Base-by-base conservation (phyloP, 2,888 invertebrate genomes). In the Zaprionus lineosus region DNA sequence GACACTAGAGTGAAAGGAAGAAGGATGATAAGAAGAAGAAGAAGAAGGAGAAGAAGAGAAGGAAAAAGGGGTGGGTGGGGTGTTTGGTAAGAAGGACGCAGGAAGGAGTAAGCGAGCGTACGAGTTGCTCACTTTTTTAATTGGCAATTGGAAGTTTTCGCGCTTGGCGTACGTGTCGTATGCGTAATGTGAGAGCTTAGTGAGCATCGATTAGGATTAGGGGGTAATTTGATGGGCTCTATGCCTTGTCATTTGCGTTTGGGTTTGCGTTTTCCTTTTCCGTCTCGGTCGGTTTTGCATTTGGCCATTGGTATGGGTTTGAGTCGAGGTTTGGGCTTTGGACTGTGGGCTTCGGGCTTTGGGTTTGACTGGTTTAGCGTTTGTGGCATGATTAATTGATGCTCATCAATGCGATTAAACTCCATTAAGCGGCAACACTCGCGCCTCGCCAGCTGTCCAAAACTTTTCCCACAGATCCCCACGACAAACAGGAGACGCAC, bases 371-470 rank as follows among this genome's bases (percentile, higher is more conserved):
- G n/a, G n/a, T n/a, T n/a, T n/a, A n/a, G n/a, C 46, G 61, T 65
- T 65, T 83, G 84, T 46, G 79, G 84, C 76, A 84, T 79, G 78
- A 79, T 79, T 79, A 79, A 79, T 79, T 79, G 78, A 79, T 84
- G 84, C 81, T 59, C 78, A 81, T 79, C 78, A 84, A 79, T 79
- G 78, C 70, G 81, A 81, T 84, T 81, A 77, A 76, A 81, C 70
- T 70, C 84, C 67, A 84, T 78, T 78, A 81, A 61, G 70, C 65
- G 60, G 55, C 77, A 84, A 70, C 77, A 84, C 74, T 78, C 67
- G 84, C 79, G 61, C 61, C 47, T 63, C 51, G 21, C 44, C 58
- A 68, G 48, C 68, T 56, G 58, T 43, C 68, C 55, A 41, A 69
- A 69, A 69, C 40, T 71, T 69, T 59, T 44, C 19, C 71, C 65